phyloP scores from a whole-genome alignment of 1,140 invertebrate genomes.

The Ceratina japonica region DNA sequence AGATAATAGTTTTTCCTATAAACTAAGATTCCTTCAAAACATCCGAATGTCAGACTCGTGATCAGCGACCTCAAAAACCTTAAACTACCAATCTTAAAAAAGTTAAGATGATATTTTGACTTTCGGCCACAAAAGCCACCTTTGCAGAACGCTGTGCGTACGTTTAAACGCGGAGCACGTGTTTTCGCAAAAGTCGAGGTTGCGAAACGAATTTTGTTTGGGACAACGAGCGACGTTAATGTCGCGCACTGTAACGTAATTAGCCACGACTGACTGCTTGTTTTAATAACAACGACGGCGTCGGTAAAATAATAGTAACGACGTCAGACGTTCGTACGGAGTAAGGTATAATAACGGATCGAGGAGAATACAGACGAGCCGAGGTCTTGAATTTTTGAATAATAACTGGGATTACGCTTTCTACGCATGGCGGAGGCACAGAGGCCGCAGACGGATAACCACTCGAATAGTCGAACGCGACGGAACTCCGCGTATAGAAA shows the following conservation, averaged over 20 bases:
- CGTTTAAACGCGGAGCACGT: no score
- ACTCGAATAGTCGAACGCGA: background rate
- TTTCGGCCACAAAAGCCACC: no score
- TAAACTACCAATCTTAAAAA: no score
- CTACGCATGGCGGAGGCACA: no score
- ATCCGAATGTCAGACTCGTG: no score
- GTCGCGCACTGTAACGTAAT: background rate
- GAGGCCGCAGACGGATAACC: conserved; percentile 14
- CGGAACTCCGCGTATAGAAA: background rate
- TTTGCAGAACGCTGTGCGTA: no score
- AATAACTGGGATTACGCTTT: conserved; percentile 4
- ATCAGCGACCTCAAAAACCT: no score
- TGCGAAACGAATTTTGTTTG: background rate
- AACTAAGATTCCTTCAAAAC: no score
- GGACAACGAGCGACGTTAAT: background rate
- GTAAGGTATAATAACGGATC: background rate
- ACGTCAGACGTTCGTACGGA: background rate
- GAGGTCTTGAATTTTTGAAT: background rate
- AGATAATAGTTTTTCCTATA: no score
- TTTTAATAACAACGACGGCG: background rate
- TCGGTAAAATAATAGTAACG: background rate
- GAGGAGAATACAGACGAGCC: no score
- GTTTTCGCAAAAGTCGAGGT: no score
- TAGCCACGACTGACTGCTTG: background rate
- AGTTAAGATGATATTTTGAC: no score